Evolutionary conservation across 2,888 invertebrate species (phyloP).

Genomic region (Polydrusus pterygomalis): DNA sequence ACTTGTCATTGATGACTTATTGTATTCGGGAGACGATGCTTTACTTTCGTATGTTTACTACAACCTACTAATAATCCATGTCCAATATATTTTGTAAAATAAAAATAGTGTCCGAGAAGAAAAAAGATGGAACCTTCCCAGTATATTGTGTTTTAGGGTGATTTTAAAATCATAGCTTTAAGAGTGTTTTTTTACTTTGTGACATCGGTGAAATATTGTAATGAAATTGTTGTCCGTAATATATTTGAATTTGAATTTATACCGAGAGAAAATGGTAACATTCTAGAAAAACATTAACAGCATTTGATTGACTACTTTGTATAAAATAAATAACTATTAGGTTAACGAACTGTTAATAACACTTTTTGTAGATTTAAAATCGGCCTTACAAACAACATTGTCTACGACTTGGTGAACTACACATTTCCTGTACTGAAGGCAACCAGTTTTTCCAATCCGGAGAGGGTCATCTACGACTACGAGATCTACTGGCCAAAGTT

Average conservation of each 20-base stretch:
- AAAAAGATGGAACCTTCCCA: no score
- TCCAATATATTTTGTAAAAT: not conserved
- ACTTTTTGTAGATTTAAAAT: not conserved
- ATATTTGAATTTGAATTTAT: no score
- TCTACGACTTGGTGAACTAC: slow-evolving; percentile 15
- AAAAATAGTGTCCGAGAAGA: not conserved
- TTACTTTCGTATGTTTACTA: not conserved
- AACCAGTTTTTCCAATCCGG: slow-evolving; percentile 9
- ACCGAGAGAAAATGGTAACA: no score
- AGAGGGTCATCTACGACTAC: not conserved
- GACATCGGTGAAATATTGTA: no score
- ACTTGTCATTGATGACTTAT: not conserved
- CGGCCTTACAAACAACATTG: slow-evolving; percentile 25
- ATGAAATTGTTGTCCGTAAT: no score
- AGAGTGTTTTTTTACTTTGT: no score
- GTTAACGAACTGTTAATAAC: no score
- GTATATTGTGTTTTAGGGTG: no score
- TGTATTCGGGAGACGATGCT: not conserved
- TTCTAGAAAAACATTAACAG: no score
- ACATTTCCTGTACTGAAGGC: slow-evolving; percentile 2
- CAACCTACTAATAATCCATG: not conserved
- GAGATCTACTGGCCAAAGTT: slow-evolving; percentile 34
- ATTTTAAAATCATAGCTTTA: no score
- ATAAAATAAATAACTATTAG: no score
- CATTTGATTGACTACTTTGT: no score